phyloP scores from a whole-genome alignment of 2,888 invertebrate species.

The Ditula angustiorana region DNA sequence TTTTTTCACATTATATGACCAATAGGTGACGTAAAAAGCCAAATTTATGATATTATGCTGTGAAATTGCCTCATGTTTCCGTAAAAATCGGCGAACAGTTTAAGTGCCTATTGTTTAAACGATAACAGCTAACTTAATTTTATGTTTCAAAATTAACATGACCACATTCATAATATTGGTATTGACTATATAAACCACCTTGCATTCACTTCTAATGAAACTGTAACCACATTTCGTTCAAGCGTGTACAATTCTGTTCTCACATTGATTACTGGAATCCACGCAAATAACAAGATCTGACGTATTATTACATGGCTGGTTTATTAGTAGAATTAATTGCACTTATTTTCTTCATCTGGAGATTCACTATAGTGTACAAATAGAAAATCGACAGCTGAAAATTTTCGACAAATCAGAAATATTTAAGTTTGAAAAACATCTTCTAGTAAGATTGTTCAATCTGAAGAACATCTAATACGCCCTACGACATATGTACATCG shows the following conservation, averaged over 20 bases:
- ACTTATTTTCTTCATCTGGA: conserved; percentile 30
- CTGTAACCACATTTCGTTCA: conserved; percentile 36
- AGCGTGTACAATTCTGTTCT: conserved; percentile 38
- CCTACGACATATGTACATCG: too few species aligned
- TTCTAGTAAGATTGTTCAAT: too few species aligned
- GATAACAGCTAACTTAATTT: neutral
- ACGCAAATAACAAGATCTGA: conserved; percentile 30
- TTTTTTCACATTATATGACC: neutral
- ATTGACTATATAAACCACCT: conserved; percentile 10
- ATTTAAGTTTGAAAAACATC: too few species aligned
- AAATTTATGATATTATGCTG: neutral
- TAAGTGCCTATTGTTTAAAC: neutral
- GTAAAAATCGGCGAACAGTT: neutral
- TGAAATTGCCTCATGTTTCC: neutral
- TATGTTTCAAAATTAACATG: too few species aligned
- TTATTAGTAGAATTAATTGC: conserved; percentile 17
- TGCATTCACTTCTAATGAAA: conserved; percentile 33
- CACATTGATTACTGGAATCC: conserved; percentile 39
- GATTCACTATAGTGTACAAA: too few species aligned
- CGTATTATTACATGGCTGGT: conserved; percentile 36
- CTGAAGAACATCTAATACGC: too few species aligned
- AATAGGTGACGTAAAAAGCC: neutral
- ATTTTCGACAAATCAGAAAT: too few species aligned
- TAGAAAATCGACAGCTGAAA: too few species aligned
- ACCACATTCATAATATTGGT: neutral